A percentile compares a stretch with the other conserved stretches of the same genome.
Evolutionary conservation across 2,113 vertebrate species (phyloP).

Genomic region (Semicossyphus pulcher): DNA sequence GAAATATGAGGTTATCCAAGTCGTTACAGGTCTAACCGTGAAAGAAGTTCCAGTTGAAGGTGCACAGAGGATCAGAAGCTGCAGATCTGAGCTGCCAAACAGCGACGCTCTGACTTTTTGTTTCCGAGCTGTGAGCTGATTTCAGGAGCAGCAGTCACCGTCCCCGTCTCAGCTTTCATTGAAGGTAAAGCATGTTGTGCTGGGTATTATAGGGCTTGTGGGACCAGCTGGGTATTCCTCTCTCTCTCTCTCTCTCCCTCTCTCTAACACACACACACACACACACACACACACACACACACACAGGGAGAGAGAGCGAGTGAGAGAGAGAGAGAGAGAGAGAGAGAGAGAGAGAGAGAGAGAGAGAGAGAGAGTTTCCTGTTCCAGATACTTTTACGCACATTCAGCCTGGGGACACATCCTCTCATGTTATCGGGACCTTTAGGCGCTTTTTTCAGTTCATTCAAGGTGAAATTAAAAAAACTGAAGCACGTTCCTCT

Average conservation of each 20-base stretch:
- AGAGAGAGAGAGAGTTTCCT: conserved; percentile 55
- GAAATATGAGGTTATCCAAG: too few species aligned
- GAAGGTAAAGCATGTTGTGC: conserved; percentile 80
- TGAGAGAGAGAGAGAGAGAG: conserved; percentile 1
- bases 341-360: conserved; percentile 22
- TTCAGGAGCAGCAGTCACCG: conserved; percentile 70
- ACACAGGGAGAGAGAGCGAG: conserved; percentile 2
- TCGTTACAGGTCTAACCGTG: too few species aligned
- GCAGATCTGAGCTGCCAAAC: conserved; percentile 1
- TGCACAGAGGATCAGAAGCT: conserved; percentile 9
- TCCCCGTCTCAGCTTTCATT: conserved; percentile 77
- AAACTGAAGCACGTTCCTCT: conserved; percentile 40
- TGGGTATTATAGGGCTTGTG: conserved; percentile 82
- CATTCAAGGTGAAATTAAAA: conserved; percentile 27
- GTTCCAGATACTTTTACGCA: conserved; percentile 59
- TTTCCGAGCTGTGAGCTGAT: conserved; percentile 62
- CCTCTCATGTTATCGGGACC: conserved; percentile 43
- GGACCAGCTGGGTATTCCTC: conserved; percentile 77
- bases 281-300: conserved; percentile 6
- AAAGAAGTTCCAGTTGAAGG: conserved; percentile 20
- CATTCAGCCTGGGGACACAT: conserved; percentile 59
- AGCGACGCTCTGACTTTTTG: conserved; percentile 60
- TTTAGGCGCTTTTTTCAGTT: conserved; percentile 22
- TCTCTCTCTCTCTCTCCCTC: conserved; percentile 14
- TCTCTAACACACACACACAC: not conserved